Percentiles rank a stretch among this genome's conserved stretches.
Evolutionary conservation across 2,888 invertebrate species (phyloP).

Genomic region (Pristionchus entomophagus): DNA sequence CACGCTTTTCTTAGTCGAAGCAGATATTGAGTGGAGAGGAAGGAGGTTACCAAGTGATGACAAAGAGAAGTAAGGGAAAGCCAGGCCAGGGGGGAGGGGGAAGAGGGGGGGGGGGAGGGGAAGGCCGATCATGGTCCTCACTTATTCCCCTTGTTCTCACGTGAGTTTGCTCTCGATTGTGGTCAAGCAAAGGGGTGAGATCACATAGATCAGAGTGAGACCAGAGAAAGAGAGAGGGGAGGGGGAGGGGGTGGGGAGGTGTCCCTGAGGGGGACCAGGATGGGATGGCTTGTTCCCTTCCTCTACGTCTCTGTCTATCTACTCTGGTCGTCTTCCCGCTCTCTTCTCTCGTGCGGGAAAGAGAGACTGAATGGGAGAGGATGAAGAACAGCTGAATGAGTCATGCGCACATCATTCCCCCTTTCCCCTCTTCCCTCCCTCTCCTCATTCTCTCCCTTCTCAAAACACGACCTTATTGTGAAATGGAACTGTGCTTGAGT

Average conservation of each 20-base stretch:
- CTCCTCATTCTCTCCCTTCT: neutral
- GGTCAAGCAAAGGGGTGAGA: neutral
- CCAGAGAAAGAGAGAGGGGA: neutral
- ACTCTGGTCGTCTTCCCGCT: neutral
- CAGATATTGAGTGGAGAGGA: neutral
- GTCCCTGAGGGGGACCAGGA: neutral
- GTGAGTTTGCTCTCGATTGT: conserved; percentile 1
- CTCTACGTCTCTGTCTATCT: neutral
- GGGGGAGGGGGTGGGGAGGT: too few relatives aligned
- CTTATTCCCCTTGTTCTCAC: neutral
- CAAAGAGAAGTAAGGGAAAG: neutral
- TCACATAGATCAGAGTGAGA: neutral
- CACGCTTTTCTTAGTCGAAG: neutral
- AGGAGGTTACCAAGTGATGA: neutral
- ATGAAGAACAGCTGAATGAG: conserved; percentile 16
- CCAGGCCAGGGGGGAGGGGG: too few relatives aligned
- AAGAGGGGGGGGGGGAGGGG: too few relatives aligned
- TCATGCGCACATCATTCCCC: neutral
- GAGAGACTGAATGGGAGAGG: conserved; percentile 20
- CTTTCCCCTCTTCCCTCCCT: neutral
- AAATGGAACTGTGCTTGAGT: conserved; percentile 2
- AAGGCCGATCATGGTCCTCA: neutral
- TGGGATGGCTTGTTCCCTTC: neutral
- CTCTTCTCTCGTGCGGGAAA: neutral
- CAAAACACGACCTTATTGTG: neutral